Conservation (phyloP, 2,888 invertebrate species). For the Ypsolopha sequella region DNA sequence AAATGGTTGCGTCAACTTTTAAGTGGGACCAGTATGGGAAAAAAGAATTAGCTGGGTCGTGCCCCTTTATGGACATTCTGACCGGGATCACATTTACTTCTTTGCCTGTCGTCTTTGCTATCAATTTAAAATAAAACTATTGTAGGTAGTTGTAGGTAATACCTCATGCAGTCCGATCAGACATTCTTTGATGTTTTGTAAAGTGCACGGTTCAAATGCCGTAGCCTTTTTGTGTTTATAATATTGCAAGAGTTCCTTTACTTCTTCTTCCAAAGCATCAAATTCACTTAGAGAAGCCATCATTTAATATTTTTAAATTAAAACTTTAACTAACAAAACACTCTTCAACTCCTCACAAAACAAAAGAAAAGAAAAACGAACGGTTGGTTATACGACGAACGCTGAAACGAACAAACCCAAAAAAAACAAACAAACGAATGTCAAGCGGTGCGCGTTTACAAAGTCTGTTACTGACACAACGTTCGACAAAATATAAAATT, state of each 20-base stretch:
- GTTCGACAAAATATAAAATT: no score
- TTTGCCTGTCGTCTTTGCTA: background rate
- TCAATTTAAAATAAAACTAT: background rate
- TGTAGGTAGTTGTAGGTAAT: slow-evolving; percentile 8
- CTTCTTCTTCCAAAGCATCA: slow-evolving; percentile 43
- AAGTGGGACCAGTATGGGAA: no score
- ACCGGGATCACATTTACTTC: background rate
- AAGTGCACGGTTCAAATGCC: slow-evolving; percentile 49
- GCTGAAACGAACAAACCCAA: no score
- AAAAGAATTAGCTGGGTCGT: no score
- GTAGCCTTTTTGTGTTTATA: slow-evolving; percentile 54
- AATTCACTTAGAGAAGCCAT: slow-evolving; percentile 20
- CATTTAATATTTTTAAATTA: background rate
- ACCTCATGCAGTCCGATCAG: slow-evolving; percentile 54
- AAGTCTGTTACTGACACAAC: no score
- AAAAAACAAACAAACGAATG: background rate
- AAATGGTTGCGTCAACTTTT: background rate
- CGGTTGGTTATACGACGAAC: no score
- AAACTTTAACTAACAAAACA: slow-evolving; percentile 7
- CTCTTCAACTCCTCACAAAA: background rate
- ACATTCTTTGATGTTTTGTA: slow-evolving; percentile 48
- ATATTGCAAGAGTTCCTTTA: slow-evolving; percentile 51
- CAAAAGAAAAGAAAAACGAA: background rate
- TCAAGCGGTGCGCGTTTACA: no score
- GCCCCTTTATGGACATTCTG: no score